phyloP scores from a whole-genome alignment of 2,113 vertebrate species.

The Datnioides undecimradiatus region DNA sequence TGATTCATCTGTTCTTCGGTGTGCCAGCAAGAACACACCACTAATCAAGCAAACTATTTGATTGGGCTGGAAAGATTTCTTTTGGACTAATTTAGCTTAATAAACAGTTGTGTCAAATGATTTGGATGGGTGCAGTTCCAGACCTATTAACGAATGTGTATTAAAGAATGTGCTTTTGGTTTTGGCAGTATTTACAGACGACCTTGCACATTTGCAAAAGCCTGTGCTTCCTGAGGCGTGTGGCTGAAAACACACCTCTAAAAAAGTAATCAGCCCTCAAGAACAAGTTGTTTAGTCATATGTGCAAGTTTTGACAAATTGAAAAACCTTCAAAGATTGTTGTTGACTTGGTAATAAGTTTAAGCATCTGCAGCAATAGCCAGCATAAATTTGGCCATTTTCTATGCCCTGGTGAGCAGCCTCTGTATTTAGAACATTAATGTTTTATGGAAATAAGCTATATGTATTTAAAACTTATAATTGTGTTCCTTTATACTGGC shows the following conservation, averaged over 20 bases:
- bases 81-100: conserved; percentile 64
- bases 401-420: conserved; percentile 85
- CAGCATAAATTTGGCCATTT: conserved; percentile 72
- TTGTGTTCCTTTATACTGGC: conserved; percentile 86
- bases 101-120: conserved; percentile 66
- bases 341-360: conserved; percentile 77
- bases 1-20: conserved; percentile 56
- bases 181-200: conserved; percentile 45
- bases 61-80: conserved; percentile 69
- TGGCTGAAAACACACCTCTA: conserved; percentile 9
- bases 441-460: conserved; percentile 88
- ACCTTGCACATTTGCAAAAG: conserved; percentile 36
- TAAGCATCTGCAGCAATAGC: conserved; percentile 67
- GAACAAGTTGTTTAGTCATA: conserved; percentile 56
- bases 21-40: conserved; percentile 56
- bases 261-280: conserved; percentile 60
- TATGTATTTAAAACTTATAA: conserved; percentile 89
- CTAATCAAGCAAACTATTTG: conserved; percentile 72
- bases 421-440: conserved; percentile 83
- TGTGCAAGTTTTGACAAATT: conserved; percentile 56
- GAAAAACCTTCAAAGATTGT: conserved; percentile 67
- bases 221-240: conserved; percentile 36
- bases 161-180: conserved; percentile 36
- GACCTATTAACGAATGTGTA: conserved; percentile 27
- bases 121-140: conserved; percentile 44